Evolutionary conservation across 2,113 vertebrate species (phyloP).

Genomic region (Labeo rohita): DNA sequence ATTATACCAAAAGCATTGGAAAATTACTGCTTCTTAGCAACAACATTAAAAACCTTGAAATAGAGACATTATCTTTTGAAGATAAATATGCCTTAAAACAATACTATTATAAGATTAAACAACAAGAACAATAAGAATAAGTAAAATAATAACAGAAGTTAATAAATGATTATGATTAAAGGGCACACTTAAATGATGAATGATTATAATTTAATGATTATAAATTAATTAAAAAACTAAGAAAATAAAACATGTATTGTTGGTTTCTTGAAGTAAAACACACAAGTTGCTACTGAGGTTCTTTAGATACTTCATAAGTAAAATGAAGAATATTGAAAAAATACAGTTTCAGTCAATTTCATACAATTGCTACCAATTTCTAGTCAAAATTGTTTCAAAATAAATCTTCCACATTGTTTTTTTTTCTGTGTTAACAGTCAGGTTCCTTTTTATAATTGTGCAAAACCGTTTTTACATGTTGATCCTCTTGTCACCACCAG

Average conservation of each 20-base stretch:
- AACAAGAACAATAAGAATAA: not conserved
- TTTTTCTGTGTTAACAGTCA: not conserved
- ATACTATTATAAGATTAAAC: not conserved
- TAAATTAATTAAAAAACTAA: too few relatives aligned
- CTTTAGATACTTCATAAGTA: not conserved
- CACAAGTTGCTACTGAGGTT: too few relatives aligned
- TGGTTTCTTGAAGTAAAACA: too few relatives aligned
- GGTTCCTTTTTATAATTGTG: slow-evolving; percentile 49
- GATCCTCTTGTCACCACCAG: slow-evolving; percentile 60
- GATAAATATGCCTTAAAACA: not conserved
- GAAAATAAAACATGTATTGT: not conserved
- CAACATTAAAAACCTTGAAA: not conserved
- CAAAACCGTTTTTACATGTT: slow-evolving; percentile 28
- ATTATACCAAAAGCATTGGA: not conserved
- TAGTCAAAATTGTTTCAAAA: not conserved
- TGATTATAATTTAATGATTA: too few relatives aligned
- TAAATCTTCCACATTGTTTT: not conserved
- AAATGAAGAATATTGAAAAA: not conserved
- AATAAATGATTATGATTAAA: too few relatives aligned
- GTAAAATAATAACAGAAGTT: not conserved
- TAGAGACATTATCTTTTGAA: not conserved
- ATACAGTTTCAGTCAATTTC: too few relatives aligned
- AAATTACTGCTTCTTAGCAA: not conserved
- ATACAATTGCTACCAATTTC: too few relatives aligned
- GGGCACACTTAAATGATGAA: too few relatives aligned